phyloP scores from a whole-genome alignment of 2,888 invertebrate genomes.

The Pharmacophagus antenor region DNA sequence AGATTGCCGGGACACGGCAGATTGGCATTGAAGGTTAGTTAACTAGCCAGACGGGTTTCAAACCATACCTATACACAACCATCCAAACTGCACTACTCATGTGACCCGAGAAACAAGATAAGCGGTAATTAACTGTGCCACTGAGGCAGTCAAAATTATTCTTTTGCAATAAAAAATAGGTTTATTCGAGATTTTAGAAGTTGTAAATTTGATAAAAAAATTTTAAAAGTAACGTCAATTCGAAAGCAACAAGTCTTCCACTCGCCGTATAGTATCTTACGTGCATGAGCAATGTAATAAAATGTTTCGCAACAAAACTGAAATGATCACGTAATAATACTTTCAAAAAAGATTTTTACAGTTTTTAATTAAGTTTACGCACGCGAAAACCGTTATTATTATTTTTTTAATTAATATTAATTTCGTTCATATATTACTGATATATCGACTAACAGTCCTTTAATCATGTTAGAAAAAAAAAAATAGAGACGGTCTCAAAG shows the following conservation, averaged over 20 bases:
- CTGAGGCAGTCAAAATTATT: no score
- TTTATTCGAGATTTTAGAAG: no score
- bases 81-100: no score
- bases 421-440: background rate
- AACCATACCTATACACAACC: no score
- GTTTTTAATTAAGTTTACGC: background rate
- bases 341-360: conserved; percentile 6
- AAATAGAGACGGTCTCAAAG: background rate
- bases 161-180: no score
- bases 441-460: background rate
- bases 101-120: no score
- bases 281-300: conserved; percentile 21
- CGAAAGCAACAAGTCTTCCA: conserved; percentile 12
- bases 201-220: background rate
- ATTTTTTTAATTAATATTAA: background rate
- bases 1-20: no score
- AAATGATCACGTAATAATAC: conserved; percentile 16
- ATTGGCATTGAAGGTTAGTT: no score
- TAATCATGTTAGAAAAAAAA: background rate
- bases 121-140: no score
- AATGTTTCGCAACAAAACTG: conserved; percentile 18
- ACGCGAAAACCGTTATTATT: background rate
- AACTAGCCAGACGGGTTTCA: no score
- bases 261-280: background rate
- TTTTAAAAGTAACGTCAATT: background rate